These are phyloP conservation scores for Pungitius pungitius DNA, from an alignment of 2,113 vertebrate genomes.

Conservation along the genomic window DNA sequence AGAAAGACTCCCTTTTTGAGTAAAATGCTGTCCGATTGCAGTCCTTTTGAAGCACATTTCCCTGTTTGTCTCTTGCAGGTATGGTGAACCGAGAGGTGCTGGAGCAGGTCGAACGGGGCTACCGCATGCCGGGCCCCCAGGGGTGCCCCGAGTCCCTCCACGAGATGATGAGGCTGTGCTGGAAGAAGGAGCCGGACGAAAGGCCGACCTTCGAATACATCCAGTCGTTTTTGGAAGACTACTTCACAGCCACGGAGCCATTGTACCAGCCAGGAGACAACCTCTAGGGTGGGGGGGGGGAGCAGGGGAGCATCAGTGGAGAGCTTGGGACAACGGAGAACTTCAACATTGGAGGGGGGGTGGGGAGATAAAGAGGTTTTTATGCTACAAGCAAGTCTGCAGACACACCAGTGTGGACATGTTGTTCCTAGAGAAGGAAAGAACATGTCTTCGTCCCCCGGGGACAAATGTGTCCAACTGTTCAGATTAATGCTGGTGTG, in stretches of 20 bases:
- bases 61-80: slow-evolving; percentile 74
- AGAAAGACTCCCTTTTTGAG: background rate
- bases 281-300: slow-evolving; percentile 66
- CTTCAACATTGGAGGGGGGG: slow-evolving; percentile 2
- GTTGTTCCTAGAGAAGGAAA: slow-evolving; percentile 14
- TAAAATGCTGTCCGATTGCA: fast-evolving
- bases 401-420: too few species aligned
- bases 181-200: slow-evolving; percentile 97
- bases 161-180: slow-evolving; percentile 94
- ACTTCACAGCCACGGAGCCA: slow-evolving; percentile 85
- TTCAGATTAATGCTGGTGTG: slow-evolving; percentile 34
- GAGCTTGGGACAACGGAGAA: slow-evolving; percentile 5
- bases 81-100: slow-evolving; percentile 98
- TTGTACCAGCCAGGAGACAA: slow-evolving; percentile 83
- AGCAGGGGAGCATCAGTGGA: slow-evolving; percentile 23
- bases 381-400: slow-evolving; percentile 30
- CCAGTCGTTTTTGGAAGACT: slow-evolving; percentile 98
- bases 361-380: slow-evolving; percentile 3
- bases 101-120: slow-evolving; percentile 95
- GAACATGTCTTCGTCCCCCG: slow-evolving; percentile 33
- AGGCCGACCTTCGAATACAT: slow-evolving; percentile 97
- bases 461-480: slow-evolving; percentile 48
- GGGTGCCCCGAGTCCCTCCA: slow-evolving; percentile 98
- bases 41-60: background rate
- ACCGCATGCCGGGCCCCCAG: slow-evolving; percentile 95